Conservation (phyloP, 2,888 invertebrate genomes). For the Polia nebulosa region DNA sequence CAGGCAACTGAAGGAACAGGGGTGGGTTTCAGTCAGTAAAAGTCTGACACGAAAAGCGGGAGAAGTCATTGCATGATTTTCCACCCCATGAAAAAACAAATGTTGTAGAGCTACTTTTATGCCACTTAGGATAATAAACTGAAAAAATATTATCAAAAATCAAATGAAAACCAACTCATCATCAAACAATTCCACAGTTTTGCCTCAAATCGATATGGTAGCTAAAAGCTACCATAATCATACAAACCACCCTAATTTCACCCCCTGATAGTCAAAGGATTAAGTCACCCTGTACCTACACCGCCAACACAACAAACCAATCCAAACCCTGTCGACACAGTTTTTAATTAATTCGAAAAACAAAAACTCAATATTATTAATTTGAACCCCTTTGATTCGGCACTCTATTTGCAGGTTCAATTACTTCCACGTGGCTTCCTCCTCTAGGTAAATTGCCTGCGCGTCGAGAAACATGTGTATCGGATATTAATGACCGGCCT, state of each 20-base stretch:
- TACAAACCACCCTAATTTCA: background rate
- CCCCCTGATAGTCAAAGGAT: background rate
- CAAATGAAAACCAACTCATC: no score
- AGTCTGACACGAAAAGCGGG: no score
- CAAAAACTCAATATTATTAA: background rate
- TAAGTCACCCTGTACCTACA: background rate
- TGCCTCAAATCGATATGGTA: no score
- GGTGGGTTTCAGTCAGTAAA: no score
- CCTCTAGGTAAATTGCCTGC: background rate
- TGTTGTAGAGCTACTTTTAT: no score
- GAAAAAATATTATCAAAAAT: no score
- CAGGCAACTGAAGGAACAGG: no score
- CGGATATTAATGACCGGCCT: background rate
- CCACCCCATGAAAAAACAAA: no score
- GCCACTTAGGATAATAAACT: no score
- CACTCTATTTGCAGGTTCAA: background rate
- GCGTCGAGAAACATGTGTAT: background rate
- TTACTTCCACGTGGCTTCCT: background rate
- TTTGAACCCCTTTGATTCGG: background rate
- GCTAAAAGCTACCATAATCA: background rate
- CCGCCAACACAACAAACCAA: background rate
- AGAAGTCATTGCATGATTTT: no score
- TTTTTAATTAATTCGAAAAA: background rate
- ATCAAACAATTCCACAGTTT: no score
- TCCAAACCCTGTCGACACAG: background rate